Evolutionary conservation across 2,113 vertebrate species (phyloP), one percentile per base, ranked within the genome.

Genomic region (Pionites leucogaster): DNA sequence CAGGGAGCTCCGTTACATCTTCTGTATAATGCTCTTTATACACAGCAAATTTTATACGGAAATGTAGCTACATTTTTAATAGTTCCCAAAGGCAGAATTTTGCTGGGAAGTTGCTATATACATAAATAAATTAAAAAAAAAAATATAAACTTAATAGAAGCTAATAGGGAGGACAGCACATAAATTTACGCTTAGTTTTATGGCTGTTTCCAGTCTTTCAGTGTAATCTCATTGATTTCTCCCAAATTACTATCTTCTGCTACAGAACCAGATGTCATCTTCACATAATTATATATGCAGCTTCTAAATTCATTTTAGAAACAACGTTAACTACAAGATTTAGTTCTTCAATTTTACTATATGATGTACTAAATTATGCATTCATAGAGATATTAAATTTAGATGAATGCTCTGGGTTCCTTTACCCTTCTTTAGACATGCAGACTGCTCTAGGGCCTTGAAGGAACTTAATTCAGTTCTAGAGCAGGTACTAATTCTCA

Each of bases 351-450:
- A 35, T 62, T 95, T 91, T 78, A 86, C 81, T 92, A 10, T 82
- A 75, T 70, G 49, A 53, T 70, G 50, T 87, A 53, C 46, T 94
- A 86, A 84, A 92, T 95, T 92, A 91, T 91, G 67, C 94, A 92
- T 95, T 96, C 90, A 95, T 95, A 63, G 87, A 68, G 77, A 89
- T 86, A 86, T 84, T 92, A 96, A 92, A 96, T 92, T 95, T 94
- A 94, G 90, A 96, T 96, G 93, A 96, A 89, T 33, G 23, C 50
- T 44, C 60, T 84, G 84, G 55, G 69, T 92, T 87, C n/a, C 53
- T 89, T 86, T 89, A 78, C 84, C 60, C 69, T 53, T 86, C 49
- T 89, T 94, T 92, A 84, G 77, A 37, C 65, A 55, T 17, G 19
- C 29, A 83, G 69, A 31, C 55, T 91, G 77, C 69, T 92, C 23